These are phyloP conservation scores for Drosophila tani DNA, from an alignment of 1,140 invertebrate genomes.

Conservation along the genomic window DNA sequence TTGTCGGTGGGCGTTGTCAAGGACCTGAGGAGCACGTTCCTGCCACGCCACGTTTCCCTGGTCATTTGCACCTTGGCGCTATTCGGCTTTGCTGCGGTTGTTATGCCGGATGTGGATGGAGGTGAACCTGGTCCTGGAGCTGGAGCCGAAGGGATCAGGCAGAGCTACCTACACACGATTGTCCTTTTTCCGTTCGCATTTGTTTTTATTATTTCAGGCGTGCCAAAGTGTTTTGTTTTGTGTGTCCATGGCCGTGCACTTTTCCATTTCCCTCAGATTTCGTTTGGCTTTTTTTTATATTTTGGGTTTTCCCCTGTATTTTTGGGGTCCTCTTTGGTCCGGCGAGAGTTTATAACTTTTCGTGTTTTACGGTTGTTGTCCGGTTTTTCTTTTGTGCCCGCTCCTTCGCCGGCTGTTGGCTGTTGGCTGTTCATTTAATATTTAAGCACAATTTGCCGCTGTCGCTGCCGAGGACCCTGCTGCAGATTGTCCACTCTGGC, in stretches of 20 bases:
- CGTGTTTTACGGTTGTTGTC: constrained; percentile 81
- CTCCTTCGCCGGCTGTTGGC: constrained; percentile 55
- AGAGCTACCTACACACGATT: constrained; percentile 65
- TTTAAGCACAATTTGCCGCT: constrained; percentile 83
- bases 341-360: constrained; percentile 80
- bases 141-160: not conserved
- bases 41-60: constrained; percentile 37
- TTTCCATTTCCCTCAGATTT: constrained; percentile 28
- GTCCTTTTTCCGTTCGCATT: constrained; percentile 72
- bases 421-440: constrained; percentile 77
- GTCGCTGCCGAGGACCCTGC: constrained; percentile 14
- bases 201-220: constrained; percentile 84
- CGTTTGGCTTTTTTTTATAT: constrained; percentile 14
- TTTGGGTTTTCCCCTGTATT: constrained; percentile 21
- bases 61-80: constrained; percentile 80
- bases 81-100: constrained; percentile 68
- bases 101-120: constrained; percentile 24
- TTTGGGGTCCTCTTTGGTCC: constrained; percentile 36
- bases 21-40: constrained; percentile 31
- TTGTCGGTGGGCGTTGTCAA: constrained; percentile 31
- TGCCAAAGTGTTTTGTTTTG: constrained; percentile 80
- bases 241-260: constrained; percentile 35
- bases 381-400: constrained; percentile 46
- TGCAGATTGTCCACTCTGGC: constrained; percentile 37
- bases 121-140: not conserved